These are phyloP conservation scores for Porites cylindrica DNA, from an alignment of 92 coral and sea anemone genomes.

Conservation along the genomic window DNA sequence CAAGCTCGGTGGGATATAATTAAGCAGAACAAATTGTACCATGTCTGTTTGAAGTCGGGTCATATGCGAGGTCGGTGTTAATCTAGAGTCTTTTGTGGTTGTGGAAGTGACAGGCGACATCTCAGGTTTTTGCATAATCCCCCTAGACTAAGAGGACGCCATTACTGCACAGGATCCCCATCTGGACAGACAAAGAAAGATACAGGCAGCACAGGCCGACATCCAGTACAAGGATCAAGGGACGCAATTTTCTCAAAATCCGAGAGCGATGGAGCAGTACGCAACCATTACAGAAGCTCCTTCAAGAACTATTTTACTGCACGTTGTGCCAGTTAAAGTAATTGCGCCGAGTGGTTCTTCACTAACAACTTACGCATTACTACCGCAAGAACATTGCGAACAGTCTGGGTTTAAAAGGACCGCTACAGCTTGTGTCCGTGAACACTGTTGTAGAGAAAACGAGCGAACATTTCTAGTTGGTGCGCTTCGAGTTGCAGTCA, in stretches of 20 bases:
- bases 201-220: neutral
- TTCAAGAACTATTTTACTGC: slow-evolving; percentile 11
- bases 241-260: neutral
- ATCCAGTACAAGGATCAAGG: neutral
- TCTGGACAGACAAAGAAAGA: neutral
- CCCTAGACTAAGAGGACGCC: neutral
- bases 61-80: neutral
- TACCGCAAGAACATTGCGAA: slow-evolving; percentile 49
- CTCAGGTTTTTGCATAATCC: slow-evolving; percentile 37
- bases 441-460: slow-evolving; percentile 46
- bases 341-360: neutral
- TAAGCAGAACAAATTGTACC: too few species aligned
- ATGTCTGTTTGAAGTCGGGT: too few species aligned
- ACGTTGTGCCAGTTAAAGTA: slow-evolving; percentile 62
- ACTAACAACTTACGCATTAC: slow-evolving; percentile 51
- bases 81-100: slow-evolving; percentile 20
- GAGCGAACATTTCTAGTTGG: slow-evolving; percentile 47
- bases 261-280: too few species aligned
- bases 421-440: slow-evolving; percentile 28
- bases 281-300: too few species aligned
- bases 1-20: too few species aligned
- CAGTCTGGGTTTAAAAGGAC: slow-evolving; percentile 46
- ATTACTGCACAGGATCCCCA: neutral
- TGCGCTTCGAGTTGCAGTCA: slow-evolving; percentile 47
- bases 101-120: slow-evolving; percentile 42